A percentile compares a stretch with the other conserved stretches of the same genome.
These are phyloP conservation scores for Eulithis testata DNA, from an alignment of 2,888 invertebrate genomes.

Conservation along the genomic window DNA sequence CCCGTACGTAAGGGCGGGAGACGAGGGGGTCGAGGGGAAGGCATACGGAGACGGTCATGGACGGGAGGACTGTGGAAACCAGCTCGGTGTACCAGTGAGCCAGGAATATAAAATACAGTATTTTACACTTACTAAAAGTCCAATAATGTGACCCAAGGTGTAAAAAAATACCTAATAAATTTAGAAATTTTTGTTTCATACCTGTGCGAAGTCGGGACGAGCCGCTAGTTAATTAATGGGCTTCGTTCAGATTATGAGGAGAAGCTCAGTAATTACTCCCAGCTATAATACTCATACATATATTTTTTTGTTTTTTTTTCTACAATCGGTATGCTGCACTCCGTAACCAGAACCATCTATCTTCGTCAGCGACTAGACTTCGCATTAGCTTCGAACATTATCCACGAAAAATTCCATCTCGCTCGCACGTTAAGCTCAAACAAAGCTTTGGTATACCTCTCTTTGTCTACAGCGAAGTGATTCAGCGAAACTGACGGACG, in stretches of 20 bases:
- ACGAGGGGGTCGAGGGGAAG: no score
- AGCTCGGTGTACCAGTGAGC: no score
- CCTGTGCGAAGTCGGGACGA: no score
- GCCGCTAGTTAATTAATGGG: no score
- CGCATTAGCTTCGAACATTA: conserved; percentile 60
- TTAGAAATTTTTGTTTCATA: no score
- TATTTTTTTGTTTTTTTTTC: conserved; percentile 49
- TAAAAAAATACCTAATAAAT: no score
- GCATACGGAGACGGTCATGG: no score
- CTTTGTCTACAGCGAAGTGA: conserved; percentile 71
- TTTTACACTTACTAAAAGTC: no score
- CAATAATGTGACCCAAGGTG: no score
- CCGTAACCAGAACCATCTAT: conserved; percentile 74
- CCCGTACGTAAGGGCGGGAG: no score
- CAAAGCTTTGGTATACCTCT: conserved; percentile 52
- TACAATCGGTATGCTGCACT: conserved; percentile 59
- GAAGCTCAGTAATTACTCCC: conserved; percentile 10
- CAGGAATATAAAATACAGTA: no score
- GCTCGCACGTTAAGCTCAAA: conserved; percentile 52
- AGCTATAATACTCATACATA: conserved; percentile 27
- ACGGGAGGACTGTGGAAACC: no score
- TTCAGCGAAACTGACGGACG: conserved; percentile 64
- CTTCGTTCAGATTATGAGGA: background rate
- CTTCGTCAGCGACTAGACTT: conserved; percentile 78
- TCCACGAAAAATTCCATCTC: conserved; percentile 56